A percentile compares a stretch with the other conserved stretches of the same genome.
Conservation (phyloP, 1,140 invertebrate species). For the Pogonognathellus flavescens region DNA sequence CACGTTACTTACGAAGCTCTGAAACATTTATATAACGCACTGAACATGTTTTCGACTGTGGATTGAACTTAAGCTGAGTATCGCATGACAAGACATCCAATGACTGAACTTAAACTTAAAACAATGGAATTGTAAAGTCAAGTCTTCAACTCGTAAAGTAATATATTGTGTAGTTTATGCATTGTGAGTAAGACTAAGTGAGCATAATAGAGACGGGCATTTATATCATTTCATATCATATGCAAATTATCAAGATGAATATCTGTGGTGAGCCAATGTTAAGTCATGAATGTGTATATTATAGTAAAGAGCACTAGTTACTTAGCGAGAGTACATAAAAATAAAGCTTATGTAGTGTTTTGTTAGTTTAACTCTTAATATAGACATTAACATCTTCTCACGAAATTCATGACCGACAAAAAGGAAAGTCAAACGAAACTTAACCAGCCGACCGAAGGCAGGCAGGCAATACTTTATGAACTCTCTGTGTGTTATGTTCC, state of each 20-base stretch:
- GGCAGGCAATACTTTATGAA: conserved; percentile 37
- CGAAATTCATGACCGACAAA: conserved; percentile 49
- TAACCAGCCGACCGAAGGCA: conserved; percentile 42
- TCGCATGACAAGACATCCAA: conserved; percentile 13
- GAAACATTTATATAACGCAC: neutral
- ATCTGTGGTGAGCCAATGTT: conserved; percentile 3
- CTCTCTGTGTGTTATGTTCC: neutral
- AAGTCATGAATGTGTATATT: neutral
- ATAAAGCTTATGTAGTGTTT: too few species aligned
- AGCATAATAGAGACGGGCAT: conserved; percentile 38
- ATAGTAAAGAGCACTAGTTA: too few species aligned
- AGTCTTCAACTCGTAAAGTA: conserved; percentile 27
- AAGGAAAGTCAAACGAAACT: conserved; percentile 41
- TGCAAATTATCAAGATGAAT: conserved; percentile 50
- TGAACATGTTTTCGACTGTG: neutral
- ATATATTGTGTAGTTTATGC: conserved; percentile 29
- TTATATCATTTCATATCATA: conserved; percentile 35
- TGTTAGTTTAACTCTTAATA: conserved; percentile 37
- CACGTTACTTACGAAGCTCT: neutral
- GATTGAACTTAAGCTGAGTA: conserved; percentile 5
- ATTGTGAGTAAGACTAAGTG: conserved; percentile 16
- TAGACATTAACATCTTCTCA: conserved; percentile 50
- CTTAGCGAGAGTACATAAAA: too few species aligned
- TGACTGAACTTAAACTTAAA: conserved; percentile 17
- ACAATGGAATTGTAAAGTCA: conserved; percentile 18